Evolutionary conservation across 2,888 invertebrate species (phyloP).

Genomic region (Pheosia tremula): DNA sequence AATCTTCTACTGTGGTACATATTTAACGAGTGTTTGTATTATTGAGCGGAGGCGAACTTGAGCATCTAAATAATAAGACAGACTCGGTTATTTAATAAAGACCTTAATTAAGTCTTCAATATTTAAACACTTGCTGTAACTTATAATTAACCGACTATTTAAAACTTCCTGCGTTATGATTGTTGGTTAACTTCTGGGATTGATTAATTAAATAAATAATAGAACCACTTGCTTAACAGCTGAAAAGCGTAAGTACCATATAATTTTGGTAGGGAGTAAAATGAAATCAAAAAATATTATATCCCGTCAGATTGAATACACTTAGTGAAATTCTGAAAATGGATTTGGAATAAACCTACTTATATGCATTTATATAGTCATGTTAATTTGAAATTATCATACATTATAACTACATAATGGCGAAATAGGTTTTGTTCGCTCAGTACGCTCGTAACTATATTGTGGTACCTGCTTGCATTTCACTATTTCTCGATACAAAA

Average conservation of each 20-base stretch:
- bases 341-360: no score
- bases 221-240: no score
- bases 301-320: no score
- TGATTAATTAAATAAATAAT: no score
- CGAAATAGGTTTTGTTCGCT: background rate
- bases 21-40: background rate
- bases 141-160: background rate
- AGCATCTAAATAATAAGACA: background rate
- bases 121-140: conserved; percentile 1
- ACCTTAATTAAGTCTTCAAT: background rate
- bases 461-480: conserved; percentile 38
- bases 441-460: conserved; percentile 28
- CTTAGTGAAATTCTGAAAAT: no score
- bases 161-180: background rate
- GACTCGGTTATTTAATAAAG: background rate
- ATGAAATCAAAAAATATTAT: no score
- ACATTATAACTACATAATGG: no score
- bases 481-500: conserved; percentile 49
- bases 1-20: conserved; percentile 56
- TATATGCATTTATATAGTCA: no score
- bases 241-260: no score
- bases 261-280: no score
- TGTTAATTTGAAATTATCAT: no score
- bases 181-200: no score
- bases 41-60: background rate